Evolutionary conservation across 2,888 invertebrate species (phyloP), one percentile per base, ranked within the genome.

Genomic region (Limnephilus rhombicus): DNA sequence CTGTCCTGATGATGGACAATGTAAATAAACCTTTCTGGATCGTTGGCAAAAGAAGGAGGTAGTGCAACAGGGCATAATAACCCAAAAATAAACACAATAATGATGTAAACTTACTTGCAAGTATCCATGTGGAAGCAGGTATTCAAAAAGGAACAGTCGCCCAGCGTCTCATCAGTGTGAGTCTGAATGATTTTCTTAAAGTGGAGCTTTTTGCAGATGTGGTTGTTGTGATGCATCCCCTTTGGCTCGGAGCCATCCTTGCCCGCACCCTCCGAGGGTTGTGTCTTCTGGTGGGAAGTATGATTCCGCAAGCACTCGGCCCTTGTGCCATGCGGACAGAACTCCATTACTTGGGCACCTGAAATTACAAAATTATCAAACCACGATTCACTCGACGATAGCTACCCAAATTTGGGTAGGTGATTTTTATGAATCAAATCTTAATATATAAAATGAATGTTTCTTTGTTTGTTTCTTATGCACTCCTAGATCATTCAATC

Each of bases 91-190:
- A 37, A n/a, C n/a, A n/a, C n/a, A n/a, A n/a, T n/a, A n/a, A 45
- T 45, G 1, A 24, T 9, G 24, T 18, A 12, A 88, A 93, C 95
- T 95, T 94, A 98, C 97, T 99, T 99, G 97, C 99, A 99, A 81
- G 98, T 99, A 94, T 99, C 99, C 99, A 99, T 99, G 95, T 99
- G 99, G 95, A 99, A 99, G 95, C 99, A 99, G 0, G 99, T 99
- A 95, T 99, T 99, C 3, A 99, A 96, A 95, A 99, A 99, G 31
- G 99, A 99, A 95, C 99, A 99, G 95, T 99, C 99, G 0, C 99
- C 99, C 1, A 99, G 96, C 0, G 98, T 97, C 95, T 99, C 99
- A 95, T 99, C 99, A 0, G 99, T 99, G 95, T 99, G 99, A 90
- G 97, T 97, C 95, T 98, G 99, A 93, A 99, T 99, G 93, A 99